Conservation (phyloP, 1,140 invertebrate genomes). For the Plodia interpunctella region DNA sequence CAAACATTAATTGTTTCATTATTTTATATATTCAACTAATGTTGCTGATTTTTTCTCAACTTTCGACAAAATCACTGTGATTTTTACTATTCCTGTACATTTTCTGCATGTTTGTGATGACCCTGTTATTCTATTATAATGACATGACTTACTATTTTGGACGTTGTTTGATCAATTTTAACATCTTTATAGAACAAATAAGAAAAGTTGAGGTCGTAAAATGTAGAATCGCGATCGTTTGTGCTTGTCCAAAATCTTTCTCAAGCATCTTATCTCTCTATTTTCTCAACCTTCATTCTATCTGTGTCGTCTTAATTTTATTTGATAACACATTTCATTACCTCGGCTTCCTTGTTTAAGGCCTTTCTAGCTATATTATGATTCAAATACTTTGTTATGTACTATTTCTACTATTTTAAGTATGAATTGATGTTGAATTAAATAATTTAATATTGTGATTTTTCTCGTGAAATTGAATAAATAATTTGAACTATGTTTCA, state of each 20-base stretch:
- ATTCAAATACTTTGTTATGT: slow-evolving; percentile 17
- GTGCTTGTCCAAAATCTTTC: slow-evolving; percentile 15
- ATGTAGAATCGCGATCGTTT: slow-evolving; percentile 32
- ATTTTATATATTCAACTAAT: too few relatives aligned
- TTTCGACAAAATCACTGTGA: slow-evolving; percentile 15
- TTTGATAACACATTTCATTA: slow-evolving; percentile 49
- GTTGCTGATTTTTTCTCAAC: slow-evolving; percentile 5
- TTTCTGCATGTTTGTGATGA: neutral
- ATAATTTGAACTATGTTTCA: neutral
- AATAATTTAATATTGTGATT: slow-evolving; percentile 15
- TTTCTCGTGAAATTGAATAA: slow-evolving; percentile 15
- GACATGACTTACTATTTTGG: neutral
- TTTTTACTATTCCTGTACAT: neutral
- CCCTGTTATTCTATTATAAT: neutral
- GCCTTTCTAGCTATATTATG: slow-evolving; percentile 13
- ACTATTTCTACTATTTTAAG: slow-evolving; percentile 18
- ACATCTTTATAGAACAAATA: slow-evolving; percentile 7
- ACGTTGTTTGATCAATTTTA: slow-evolving; percentile 11
- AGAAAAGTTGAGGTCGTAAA: slow-evolving; percentile 67
- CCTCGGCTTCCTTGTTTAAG: slow-evolving; percentile 57
- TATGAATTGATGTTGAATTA: slow-evolving; percentile 14
- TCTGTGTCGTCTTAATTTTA: slow-evolving; percentile 18
- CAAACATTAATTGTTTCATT: too few relatives aligned
- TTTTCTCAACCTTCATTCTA: slow-evolving; percentile 17
- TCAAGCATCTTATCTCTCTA: slow-evolving; percentile 10